Evolutionary conservation across 1,140 invertebrate genomes (phyloP), one percentile per base, ranked within the genome.

Genomic region (Pseudomyrmex concolor): DNA sequence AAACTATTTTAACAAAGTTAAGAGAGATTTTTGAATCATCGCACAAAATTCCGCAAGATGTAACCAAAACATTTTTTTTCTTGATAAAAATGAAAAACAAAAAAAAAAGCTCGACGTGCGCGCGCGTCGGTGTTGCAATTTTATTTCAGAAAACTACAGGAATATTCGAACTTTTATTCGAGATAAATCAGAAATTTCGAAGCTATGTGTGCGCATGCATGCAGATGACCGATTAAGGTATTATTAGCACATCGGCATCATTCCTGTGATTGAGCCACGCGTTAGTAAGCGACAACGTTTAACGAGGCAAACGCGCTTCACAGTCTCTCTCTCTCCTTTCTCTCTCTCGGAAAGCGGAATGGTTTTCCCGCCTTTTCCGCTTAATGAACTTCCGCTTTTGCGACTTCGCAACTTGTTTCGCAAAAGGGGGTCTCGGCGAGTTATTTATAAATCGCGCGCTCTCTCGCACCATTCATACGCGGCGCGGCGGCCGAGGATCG

Each of bases 301-400:
- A 54, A 68, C 15, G 12, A 54, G 54, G 12, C 22, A 43, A 25
- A 64, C 15, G 34, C 13, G 54, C 2, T 15, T 2, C 17, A 17
- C 50, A 62, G 9, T 66, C 60, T 66, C 34, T 34, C 54, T 15
- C 45, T 22, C 45, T 45, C 64, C 5, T 34, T 5, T 34, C 25
- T 51, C 50, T 71, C 10, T 57, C 34, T 48, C 10, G 8, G 22
- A 50, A 22, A 80, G 51, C 54, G 12, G 50, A 59, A 80, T 2
- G 76, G 15, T 59, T 80, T 70, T 59, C 66, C 43, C 66, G 43
- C 19, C 76, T 59, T 68, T 70, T 12, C 43, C 34, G 64, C 64
- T 68, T 68, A 78, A 68, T 57, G 50, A 68, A 78, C 76, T 78
- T 78, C 76, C 76, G 76, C 54, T 70, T 66, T 70, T 48, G 54